These are phyloP conservation scores for Lysiphlebus fabarum DNA, from an alignment of 1,140 invertebrate genomes.

Conservation along the genomic window DNA sequence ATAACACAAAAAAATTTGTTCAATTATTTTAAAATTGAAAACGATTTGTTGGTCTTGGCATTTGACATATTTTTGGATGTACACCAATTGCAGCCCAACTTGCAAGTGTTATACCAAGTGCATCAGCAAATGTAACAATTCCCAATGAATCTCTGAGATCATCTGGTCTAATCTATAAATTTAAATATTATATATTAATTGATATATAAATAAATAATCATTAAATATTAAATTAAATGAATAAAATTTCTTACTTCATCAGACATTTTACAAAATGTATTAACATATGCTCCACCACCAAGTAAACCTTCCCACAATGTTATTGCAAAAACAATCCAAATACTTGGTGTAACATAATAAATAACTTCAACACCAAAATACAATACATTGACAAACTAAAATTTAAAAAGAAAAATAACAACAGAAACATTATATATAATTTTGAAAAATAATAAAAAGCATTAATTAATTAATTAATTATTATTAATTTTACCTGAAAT, in stretches of 20 bases:
- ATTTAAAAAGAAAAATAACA: constrained; percentile 17
- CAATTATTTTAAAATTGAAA: no score
- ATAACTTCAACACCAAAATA: constrained; percentile 67
- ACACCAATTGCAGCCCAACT: constrained; percentile 69
- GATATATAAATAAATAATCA: no score
- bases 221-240: not conserved
- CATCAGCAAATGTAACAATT: constrained; percentile 71
- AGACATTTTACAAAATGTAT: constrained; percentile 77
- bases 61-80: constrained; percentile 69
- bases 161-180: constrained; percentile 56
- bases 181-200: constrained; percentile 1
- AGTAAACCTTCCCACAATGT: constrained; percentile 79
- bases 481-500: constrained; percentile 66
- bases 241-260: constrained; percentile 60
- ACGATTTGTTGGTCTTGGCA: constrained; percentile 47
- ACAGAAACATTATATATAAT: no score
- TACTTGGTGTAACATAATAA: constrained; percentile 68
- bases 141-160: constrained; percentile 65
- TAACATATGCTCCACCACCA: constrained; percentile 83
- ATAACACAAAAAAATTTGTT: no score
- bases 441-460: no score
- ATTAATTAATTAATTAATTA: no score
- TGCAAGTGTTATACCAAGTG: constrained; percentile 71
- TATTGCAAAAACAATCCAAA: constrained; percentile 71
- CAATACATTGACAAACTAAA: constrained; percentile 68